Percentiles rank a stretch among this genome's conserved stretches.
Conservation (phyloP, 2,113 vertebrate genomes). For the Papio anubis region DNA sequence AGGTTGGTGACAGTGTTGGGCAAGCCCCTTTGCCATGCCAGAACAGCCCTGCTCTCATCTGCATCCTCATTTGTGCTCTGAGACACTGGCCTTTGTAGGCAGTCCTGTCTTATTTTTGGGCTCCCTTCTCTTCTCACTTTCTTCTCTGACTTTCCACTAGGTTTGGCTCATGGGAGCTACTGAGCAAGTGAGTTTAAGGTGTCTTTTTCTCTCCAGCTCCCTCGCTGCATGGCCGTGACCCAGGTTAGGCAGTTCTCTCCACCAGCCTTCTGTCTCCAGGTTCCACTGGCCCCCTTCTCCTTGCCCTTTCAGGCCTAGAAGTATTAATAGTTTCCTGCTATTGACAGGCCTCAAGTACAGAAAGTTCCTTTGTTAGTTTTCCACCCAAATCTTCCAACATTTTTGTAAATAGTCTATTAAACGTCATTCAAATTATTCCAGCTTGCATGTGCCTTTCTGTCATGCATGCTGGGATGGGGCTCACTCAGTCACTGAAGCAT, state of each 20-base stretch:
- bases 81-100: too few relatives aligned
- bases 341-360: background rate
- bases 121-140: background rate
- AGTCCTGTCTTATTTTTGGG: background rate
- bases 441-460: background rate
- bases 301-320: background rate
- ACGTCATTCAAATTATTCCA: background rate
- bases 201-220: background rate
- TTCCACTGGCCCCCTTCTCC: background rate
- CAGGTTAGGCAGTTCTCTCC: background rate
- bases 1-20: accelerated
- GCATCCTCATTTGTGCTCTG: background rate
- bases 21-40: accelerated
- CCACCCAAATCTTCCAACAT: background rate
- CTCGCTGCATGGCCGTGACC: background rate
- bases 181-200: background rate
- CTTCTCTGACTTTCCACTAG: background rate
- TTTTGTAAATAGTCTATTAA: background rate
- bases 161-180: background rate
- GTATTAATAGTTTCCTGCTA: background rate
- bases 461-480: background rate
- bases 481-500: background rate
- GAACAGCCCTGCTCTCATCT: background rate
- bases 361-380: background rate
- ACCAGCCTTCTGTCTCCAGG: background rate